These are phyloP conservation scores for Meghimatium bilineatum DNA, from an alignment of 2,888 invertebrate species.

Conservation along the genomic window DNA sequence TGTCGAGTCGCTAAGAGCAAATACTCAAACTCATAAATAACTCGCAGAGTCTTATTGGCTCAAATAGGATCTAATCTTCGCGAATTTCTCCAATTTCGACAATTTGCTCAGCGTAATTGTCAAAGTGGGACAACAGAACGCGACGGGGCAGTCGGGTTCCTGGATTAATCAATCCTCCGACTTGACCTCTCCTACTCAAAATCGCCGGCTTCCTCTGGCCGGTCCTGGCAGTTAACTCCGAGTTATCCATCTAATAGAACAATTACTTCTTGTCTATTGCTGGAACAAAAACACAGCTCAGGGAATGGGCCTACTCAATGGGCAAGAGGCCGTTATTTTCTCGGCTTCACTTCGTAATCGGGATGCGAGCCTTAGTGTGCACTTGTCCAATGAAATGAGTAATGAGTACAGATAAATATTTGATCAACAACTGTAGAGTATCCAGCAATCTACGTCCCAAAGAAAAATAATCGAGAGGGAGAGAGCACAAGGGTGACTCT, in stretches of 20 bases:
- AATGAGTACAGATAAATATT: slow-evolving; percentile 58
- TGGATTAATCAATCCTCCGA: slow-evolving; percentile 49
- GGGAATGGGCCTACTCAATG: slow-evolving; percentile 21
- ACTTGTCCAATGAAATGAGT: slow-evolving; percentile 50
- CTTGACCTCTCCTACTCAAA: slow-evolving; percentile 25
- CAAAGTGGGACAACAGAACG: slow-evolving; percentile 46
- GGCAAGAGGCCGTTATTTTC: slow-evolving; percentile 36
- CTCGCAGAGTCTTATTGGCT: slow-evolving; percentile 49
- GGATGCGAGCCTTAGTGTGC: slow-evolving; percentile 29
- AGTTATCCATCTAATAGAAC: slow-evolving; percentile 61
- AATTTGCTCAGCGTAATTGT: slow-evolving; percentile 56
- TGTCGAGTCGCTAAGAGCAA: slow-evolving; percentile 33
- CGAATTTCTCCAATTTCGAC: slow-evolving; percentile 54
- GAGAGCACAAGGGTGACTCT: background rate
- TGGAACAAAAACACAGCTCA: slow-evolving; percentile 43
- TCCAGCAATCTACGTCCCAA: slow-evolving; percentile 33
- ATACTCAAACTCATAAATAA: slow-evolving; percentile 53
- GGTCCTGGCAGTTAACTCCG: slow-evolving; percentile 52
- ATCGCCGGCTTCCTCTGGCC: slow-evolving; percentile 32
- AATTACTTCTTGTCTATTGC: slow-evolving; percentile 56
- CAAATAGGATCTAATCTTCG: slow-evolving; percentile 54
- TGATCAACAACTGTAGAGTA: slow-evolving; percentile 47
- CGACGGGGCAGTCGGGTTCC: slow-evolving; percentile 47
- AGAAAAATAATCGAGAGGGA: background rate
- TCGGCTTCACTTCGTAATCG: slow-evolving; percentile 36